A percentile compares a stretch with the other conserved stretches of the same genome.
Conservation (phyloP, 2,113 vertebrate species). For the Megalops atlanticus region DNA sequence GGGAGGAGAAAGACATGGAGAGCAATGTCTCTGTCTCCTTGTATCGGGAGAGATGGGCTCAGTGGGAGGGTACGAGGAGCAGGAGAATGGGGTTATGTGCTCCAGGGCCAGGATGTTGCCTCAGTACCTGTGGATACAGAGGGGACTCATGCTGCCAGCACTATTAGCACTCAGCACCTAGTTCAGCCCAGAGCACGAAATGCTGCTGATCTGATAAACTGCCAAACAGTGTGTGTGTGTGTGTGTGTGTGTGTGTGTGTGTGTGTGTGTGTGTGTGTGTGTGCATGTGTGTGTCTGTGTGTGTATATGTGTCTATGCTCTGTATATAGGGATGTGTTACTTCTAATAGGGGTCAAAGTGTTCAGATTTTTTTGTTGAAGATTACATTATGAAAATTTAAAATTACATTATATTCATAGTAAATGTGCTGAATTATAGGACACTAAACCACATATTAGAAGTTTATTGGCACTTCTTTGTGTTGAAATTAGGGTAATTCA, state of each 20-base stretch:
- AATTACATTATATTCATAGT: too few relatives aligned
- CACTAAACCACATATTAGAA: neutral
- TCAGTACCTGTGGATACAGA: neutral
- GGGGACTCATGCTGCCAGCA: neutral
- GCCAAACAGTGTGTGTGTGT: neutral
- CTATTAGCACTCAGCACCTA: conserved; percentile 12
- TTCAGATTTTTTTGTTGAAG: too few relatives aligned
- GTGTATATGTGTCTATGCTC: neutral
- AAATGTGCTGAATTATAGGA: too few relatives aligned
- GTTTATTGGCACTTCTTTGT: too few relatives aligned
- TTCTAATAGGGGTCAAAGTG: too few relatives aligned
- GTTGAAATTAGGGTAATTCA: too few relatives aligned
- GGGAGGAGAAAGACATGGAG: too few relatives aligned
- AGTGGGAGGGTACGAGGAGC: neutral
- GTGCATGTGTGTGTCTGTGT: neutral
- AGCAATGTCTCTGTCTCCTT: too few relatives aligned
- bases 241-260: conserved; percentile 17
- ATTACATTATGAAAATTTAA: too few relatives aligned
- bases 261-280: neutral
- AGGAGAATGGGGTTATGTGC: neutral
- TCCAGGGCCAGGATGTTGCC: neutral
- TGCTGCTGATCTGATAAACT: conserved; percentile 17
- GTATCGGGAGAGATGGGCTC: neutral
- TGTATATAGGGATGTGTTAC: too few relatives aligned
- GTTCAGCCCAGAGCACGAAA: neutral